phyloP scores from a whole-genome alignment of 2,888 invertebrate genomes.

The Ennomos quercinarius region DNA sequence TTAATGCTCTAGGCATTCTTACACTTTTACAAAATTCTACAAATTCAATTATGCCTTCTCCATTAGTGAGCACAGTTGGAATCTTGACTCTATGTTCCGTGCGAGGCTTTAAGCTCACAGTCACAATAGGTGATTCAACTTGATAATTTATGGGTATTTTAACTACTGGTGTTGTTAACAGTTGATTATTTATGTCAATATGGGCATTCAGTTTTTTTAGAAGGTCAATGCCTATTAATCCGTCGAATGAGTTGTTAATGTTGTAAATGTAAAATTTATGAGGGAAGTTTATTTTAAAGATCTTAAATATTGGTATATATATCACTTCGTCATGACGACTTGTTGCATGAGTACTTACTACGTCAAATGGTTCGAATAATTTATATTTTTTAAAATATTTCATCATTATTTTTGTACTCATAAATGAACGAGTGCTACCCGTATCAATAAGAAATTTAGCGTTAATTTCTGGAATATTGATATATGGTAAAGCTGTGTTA shows the following conservation, averaged over 20 bases:
- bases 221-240: not conserved
- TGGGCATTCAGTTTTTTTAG: not conserved
- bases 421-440: not conserved
- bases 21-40: not conserved
- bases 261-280: slow-evolving; percentile 1
- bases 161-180: not conserved
- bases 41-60: not conserved
- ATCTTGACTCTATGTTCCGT: too few relatives aligned
- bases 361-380: not conserved
- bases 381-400: not conserved
- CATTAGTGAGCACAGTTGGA: too few relatives aligned
- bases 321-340: not conserved
- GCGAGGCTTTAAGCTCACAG: too few relatives aligned
- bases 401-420: not conserved
- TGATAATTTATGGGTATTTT: not conserved
- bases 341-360: not conserved
- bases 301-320: not conserved
- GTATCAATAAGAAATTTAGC: not conserved
- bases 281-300: not conserved
- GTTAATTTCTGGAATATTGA: not conserved
- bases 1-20: not conserved
- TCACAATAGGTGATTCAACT: too few relatives aligned
- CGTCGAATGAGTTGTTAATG: not conserved
- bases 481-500: not conserved
- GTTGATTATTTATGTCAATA: not conserved